Evolutionary conservation across 2,797 vertebrate species (phyloP).

Genomic region (Ciconia nigra): DNA sequence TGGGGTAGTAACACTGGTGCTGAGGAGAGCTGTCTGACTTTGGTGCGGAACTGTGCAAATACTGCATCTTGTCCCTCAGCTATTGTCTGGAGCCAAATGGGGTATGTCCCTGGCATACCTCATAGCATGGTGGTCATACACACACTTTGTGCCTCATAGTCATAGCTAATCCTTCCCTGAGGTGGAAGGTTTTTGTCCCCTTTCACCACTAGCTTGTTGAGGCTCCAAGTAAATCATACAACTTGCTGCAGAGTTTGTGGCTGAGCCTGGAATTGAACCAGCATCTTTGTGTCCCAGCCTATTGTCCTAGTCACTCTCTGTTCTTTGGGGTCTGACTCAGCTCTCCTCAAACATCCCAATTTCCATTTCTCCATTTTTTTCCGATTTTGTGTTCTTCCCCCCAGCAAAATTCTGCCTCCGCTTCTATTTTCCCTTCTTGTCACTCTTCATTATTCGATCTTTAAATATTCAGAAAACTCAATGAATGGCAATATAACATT

Average conservation of each 20-base stretch:
- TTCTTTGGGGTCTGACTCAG: slow-evolving; percentile 12
- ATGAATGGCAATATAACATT: neutral
- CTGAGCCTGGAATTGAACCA: slow-evolving; percentile 3
- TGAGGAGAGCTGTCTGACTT: neutral
- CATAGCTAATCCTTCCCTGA: neutral
- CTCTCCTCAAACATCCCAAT: neutral
- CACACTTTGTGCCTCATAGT: neutral
- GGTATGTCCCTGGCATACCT: neutral
- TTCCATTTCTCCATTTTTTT: slow-evolving; percentile 10
- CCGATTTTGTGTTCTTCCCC: neutral
- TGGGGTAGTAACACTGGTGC: neutral
- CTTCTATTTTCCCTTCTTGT: slow-evolving; percentile 7
- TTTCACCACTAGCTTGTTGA: neutral
- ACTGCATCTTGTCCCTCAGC: neutral
- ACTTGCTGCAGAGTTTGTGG: neutral
- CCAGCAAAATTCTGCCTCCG: neutral
- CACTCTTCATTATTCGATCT: neutral
- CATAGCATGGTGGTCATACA: neutral
- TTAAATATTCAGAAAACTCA: slow-evolving; percentile 25
- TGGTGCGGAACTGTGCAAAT: neutral
- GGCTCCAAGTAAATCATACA: neutral
- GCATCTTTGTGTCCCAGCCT: slow-evolving; percentile 6
- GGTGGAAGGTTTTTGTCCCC: neutral
- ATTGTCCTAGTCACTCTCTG: slow-evolving; percentile 29
- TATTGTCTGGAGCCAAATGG: neutral